Conservation (phyloP, 2,113 vertebrate genomes). For the Prietella phreatophila region DNA sequence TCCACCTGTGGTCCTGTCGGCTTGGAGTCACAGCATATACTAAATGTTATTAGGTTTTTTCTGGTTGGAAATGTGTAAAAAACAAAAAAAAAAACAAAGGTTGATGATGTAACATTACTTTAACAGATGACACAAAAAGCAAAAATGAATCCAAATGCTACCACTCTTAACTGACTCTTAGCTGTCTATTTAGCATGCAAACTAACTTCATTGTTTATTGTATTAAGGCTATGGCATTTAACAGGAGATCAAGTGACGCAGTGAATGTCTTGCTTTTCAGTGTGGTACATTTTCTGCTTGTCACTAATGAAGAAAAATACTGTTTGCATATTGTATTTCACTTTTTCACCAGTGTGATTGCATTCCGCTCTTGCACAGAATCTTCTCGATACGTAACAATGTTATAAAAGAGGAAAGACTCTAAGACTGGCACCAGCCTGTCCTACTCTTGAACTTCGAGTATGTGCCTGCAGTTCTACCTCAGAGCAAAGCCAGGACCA, state of each 20-base stretch:
- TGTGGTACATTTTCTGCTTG: neutral
- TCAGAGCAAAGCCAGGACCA: constrained; percentile 18
- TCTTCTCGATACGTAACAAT: neutral
- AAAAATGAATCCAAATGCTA: neutral
- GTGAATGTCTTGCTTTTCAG: neutral
- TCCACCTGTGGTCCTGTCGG: too few species aligned
- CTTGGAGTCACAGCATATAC: neutral
- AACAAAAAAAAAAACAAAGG: neutral
- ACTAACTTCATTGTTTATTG: neutral
- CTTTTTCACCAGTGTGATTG: neutral
- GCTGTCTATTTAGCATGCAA: neutral
- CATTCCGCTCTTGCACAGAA: constrained; percentile 4
- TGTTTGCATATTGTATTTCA: neutral
- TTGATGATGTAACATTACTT: neutral
- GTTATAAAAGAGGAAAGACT: neutral
- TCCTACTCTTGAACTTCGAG: neutral
- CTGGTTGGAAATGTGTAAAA: neutral
- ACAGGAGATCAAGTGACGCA: neutral
- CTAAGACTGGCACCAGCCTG: constrained; percentile 22
- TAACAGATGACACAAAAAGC: neutral
- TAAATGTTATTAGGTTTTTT: neutral
- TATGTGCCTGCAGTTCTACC: neutral
- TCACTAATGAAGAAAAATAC: neutral
- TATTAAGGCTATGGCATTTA: neutral
- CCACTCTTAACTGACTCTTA: neutral